Conservation (phyloP, 2,113 vertebrate species). For the Apodemus speciosus region DNA sequence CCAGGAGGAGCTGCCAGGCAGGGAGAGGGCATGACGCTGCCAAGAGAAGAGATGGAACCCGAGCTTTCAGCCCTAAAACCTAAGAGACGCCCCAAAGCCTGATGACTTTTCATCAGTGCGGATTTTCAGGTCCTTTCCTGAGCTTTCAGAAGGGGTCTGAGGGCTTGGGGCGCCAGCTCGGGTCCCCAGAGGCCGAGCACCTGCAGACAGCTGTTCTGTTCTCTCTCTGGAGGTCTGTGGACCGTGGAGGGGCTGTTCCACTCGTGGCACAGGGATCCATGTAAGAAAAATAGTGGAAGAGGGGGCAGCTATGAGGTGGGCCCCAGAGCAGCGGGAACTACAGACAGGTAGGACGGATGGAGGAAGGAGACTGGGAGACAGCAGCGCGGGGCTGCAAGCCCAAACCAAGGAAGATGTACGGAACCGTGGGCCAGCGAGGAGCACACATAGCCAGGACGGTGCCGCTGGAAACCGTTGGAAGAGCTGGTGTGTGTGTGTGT, state of each 20-base stretch:
- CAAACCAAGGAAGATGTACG: neutral
- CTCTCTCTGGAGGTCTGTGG: neutral
- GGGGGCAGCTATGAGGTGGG: neutral
- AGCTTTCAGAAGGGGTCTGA: neutral
- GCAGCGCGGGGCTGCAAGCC: neutral
- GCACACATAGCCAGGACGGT: neutral
- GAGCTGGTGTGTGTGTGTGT: neutral
- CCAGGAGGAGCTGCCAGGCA: neutral
- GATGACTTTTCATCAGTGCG: neutral
- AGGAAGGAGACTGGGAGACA: neutral
- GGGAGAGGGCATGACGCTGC: neutral
- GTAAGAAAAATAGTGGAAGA: neutral
- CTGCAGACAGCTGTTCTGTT: rapidly evolving
- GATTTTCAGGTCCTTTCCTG: neutral
- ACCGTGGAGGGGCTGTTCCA: neutral
- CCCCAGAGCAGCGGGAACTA: rapidly evolving
- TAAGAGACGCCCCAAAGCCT: neutral
- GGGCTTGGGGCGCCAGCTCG: rapidly evolving
- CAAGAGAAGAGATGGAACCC: neutral
- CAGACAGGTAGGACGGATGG: neutral
- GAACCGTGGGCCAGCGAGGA: rapidly evolving
- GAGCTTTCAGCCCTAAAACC: neutral
- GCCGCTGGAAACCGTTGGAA: neutral
- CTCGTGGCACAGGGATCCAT: neutral
- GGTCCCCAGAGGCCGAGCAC: neutral